These are phyloP conservation scores for Cyphomyrus plagiostoma DNA, from an alignment of 2,113 vertebrate genomes.

Conservation along the genomic window DNA sequence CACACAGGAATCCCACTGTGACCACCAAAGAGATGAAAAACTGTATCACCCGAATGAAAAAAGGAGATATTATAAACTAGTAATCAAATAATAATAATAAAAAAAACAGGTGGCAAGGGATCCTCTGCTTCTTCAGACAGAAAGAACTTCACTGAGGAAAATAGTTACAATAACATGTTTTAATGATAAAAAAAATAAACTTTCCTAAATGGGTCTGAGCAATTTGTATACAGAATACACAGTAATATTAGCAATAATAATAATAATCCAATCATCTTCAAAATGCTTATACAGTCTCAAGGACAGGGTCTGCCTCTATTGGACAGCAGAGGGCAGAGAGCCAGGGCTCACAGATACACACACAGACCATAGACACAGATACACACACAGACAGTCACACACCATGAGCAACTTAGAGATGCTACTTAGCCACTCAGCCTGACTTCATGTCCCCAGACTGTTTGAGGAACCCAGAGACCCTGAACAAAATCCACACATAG, in stretches of 20 bases:
- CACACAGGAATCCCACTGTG: neutral
- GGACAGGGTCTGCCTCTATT: neutral
- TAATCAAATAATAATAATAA: neutral
- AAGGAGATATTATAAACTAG: neutral
- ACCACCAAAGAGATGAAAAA: neutral
- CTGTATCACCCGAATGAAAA: neutral
- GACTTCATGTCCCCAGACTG: neutral
- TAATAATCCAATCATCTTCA: neutral
- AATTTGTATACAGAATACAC: neutral
- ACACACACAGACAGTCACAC: neutral
- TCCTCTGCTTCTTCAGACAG: neutral
- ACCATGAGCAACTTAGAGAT: neutral
- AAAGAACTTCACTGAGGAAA: neutral
- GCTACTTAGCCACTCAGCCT: neutral
- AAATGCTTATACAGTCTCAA: neutral
- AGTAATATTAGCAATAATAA: neutral
- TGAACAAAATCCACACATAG: neutral
- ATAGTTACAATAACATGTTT: neutral
- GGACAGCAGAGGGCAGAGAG: neutral
- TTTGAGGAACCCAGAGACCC: neutral
- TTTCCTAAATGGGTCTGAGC: neutral
- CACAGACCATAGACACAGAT: too few relatives aligned
- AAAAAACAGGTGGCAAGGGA: neutral
- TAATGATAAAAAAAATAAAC: neutral
- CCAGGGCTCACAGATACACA: neutral